Evolutionary conservation across 1,140 invertebrate genomes (phyloP), one percentile per base, ranked within the genome.

Genomic region (Lordiphosa stackelbergi): DNA sequence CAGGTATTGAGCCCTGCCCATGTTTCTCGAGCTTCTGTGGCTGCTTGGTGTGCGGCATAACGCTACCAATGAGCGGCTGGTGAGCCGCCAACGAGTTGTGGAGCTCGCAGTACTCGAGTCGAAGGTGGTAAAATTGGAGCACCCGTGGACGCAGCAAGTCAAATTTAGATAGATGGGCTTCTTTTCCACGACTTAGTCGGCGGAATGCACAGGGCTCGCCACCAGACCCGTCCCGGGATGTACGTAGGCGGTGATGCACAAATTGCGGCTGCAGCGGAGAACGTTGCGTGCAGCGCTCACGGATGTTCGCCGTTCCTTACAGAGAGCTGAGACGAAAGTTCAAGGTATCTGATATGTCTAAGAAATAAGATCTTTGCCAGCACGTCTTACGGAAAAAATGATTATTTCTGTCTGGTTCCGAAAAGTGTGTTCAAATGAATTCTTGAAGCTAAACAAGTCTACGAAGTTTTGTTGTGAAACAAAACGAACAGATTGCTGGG

Each of bases 121-220:
- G 90, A 96, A 96, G 55, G 94, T 94, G 8, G 93, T 95, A 41
- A 94, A 91, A 70, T 93, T 94, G 0, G 93, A 94, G 85, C 97
- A 97, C 7, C 95, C 96, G 88, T 94, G 96, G 22, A 97, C 94
- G 11, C 94, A 95, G 85, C 95, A 96, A 45, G 95, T 95, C 46
- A 97, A 88, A 77, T 93, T 94, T 41, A 97, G 88, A 86, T 97
- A 97, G 49, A 95, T 96, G 0, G 95, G 95, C 75, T 92, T 88
- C 47, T 88, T 88, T 10, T 84, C 77, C 1, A 19, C 37, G 9
- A 19, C 53, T 12, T 46, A 22, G 36, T 37, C 46, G 35, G 41
- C 46, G 16, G 37, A 24, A 4, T 41, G 6, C 35, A 41, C 16
- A 31, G 36, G 11, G 13, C 24, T 12, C 37, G 59, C 52, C 36